phyloP scores from a whole-genome alignment of 2,888 invertebrate species.

The Cerastis rubricosa region DNA sequence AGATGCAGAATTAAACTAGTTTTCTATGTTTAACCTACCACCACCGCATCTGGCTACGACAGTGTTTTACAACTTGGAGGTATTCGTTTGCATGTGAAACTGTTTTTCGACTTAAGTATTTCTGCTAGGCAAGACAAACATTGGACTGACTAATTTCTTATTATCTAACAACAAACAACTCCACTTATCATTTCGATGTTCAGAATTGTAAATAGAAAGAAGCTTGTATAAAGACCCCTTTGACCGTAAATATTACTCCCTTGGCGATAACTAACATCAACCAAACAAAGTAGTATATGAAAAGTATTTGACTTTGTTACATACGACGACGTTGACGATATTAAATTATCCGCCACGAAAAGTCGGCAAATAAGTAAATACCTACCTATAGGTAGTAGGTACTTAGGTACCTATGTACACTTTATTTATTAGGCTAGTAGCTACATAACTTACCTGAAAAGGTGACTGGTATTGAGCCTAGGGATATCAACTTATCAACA shows the following conservation, averaged over 20 bases:
- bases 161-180: background rate
- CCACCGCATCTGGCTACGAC: too few species aligned
- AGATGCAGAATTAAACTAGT: background rate
- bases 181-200: slow-evolving; percentile 2
- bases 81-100: background rate
- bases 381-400: background rate
- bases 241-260: slow-evolving; percentile 39
- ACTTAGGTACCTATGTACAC: background rate
- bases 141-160: background rate
- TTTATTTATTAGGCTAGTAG: background rate
- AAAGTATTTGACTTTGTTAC: slow-evolving; percentile 30
- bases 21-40: background rate
- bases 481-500: background rate
- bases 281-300: slow-evolving; percentile 31
- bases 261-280: slow-evolving; percentile 27
- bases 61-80: background rate
- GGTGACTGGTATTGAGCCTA: background rate
- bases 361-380: background rate
- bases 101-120: background rate
- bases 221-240: slow-evolving; percentile 20
- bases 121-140: background rate
- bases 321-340: slow-evolving; percentile 28
- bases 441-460: background rate
- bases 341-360: slow-evolving; percentile 40
- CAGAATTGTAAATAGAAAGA: slow-evolving; percentile 18